Base-by-base conservation (phyloP, 2,888 invertebrate species). In the Andrena chrysosceles region DNA sequence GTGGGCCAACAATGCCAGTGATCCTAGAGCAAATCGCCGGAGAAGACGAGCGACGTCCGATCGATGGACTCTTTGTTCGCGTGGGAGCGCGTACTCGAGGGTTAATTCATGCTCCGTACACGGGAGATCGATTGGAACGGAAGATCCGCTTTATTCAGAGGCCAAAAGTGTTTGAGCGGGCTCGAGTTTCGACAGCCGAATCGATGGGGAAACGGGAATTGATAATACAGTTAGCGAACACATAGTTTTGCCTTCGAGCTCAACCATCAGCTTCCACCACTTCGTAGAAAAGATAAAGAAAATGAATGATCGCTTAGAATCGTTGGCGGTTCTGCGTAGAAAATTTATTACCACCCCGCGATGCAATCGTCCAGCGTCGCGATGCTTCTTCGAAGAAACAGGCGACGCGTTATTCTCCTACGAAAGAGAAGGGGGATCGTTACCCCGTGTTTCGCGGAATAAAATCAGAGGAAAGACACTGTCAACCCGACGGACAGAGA, bases 341-440 rank as follows among this genome's bases (percentile, higher is more conserved):
- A 23, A 20, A 42, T 23, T 16, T 31, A 62, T 71, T 48, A 13
- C 26, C 10, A n/a, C 31, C n/a, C 52, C 31, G 60, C 8, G 35
- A 42, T 56, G 26, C 26, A 31, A 52, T 33, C 31, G 42, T 26
- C 35, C 26, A 31, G 33, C 26, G 35, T 48, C 49, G 26, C 26
- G 20, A 63, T 56, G 54, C 31, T 33, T 72, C 64, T 35, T 35
- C 29, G 59, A 35, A 49, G 69, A 73, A 77, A 68, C 69, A 72
- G 68, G 49, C 33, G 71, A 71, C 52, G 67, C 48, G 54, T 16
- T 54, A 42, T 42, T 64, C 48, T 26, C 29, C 33, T 33, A 33
- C 26, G 52, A 67, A 60, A 62, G 59, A 78, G 48, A 52, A 23
- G 20, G 48, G 42, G 56, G 49, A 63, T 35, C 26, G 54, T 31